Conservation (phyloP, 2,797 vertebrate species). For the Notolepis coatsorum region DNA sequence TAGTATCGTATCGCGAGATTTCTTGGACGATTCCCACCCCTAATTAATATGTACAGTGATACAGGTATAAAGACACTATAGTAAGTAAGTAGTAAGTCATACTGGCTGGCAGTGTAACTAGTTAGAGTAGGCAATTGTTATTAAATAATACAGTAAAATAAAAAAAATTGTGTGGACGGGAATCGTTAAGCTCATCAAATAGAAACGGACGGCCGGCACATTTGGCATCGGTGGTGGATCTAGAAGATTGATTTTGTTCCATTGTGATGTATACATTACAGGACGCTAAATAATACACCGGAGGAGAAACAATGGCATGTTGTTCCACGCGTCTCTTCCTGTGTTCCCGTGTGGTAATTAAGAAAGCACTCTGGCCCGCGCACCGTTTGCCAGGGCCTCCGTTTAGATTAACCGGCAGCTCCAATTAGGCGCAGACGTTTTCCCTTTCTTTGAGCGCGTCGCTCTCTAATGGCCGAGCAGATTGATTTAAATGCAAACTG, state of each 20-base stretch:
- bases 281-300: constrained; percentile 35
- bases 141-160: no score
- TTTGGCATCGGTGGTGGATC: constrained; percentile 5
- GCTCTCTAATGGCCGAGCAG: constrained; percentile 80
- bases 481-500: constrained; percentile 87
- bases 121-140: no score
- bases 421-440: constrained; percentile 76
- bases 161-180: no score
- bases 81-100: no score
- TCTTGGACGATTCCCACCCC: no score
- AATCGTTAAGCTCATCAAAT: neutral
- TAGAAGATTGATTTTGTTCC: constrained; percentile 38
- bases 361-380: constrained; percentile 77
- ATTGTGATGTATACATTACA: constrained; percentile 31
- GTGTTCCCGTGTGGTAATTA: constrained; percentile 78
- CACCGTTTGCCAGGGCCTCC: constrained; percentile 76
- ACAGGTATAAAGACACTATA: no score
- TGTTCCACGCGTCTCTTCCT: constrained; percentile 38
- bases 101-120: no score
- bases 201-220: constrained; percentile 1
- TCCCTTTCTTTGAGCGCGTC: constrained; percentile 65
- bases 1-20: no score
- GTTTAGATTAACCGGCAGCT: constrained; percentile 80
- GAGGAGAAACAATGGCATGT: constrained; percentile 48
- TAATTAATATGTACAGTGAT: no score